Conservation (phyloP, 2,888 invertebrate species). For the Lasioglossum leucozonium region DNA sequence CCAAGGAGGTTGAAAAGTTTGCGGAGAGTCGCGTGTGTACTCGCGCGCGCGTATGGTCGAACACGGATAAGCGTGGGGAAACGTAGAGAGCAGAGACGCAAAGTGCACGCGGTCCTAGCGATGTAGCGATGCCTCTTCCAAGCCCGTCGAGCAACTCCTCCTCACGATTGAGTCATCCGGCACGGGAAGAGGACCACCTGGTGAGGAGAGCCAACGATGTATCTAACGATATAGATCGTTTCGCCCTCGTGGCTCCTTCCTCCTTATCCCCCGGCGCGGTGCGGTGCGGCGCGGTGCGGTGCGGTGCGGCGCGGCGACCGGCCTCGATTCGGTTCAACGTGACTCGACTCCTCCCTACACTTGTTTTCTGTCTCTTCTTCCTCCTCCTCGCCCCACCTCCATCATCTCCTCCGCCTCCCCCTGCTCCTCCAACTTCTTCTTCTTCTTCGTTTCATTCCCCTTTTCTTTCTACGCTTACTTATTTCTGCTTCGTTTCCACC, state of each 20-base stretch:
- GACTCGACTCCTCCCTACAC: constrained; percentile 21
- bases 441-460: not conserved
- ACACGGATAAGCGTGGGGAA: constrained; percentile 8
- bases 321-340: constrained; percentile 24
- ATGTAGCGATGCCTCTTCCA: constrained; percentile 51
- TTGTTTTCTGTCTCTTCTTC: constrained; percentile 9
- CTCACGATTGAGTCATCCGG: constrained; percentile 83
- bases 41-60: not conserved
- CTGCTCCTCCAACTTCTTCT: not conserved
- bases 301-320: constrained; percentile 9
- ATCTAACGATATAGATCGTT: constrained; percentile 78
- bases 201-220: constrained; percentile 79
- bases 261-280: constrained; percentile 22
- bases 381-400: not conserved
- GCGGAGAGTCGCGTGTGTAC: constrained; percentile 3
- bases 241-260: constrained; percentile 59
- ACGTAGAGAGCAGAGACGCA: constrained; percentile 1
- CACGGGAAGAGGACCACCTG: constrained; percentile 82
- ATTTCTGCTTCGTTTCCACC: not conserved
- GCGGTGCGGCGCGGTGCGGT: not conserved
- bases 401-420: not conserved
- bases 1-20: constrained; percentile 7
- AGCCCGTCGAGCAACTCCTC: constrained; percentile 79
- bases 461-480: not conserved
- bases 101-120: constrained; percentile 49